Base-by-base conservation (phyloP, 2,888 invertebrate genomes). In the Lepidocyrtoides sp. region DNA sequence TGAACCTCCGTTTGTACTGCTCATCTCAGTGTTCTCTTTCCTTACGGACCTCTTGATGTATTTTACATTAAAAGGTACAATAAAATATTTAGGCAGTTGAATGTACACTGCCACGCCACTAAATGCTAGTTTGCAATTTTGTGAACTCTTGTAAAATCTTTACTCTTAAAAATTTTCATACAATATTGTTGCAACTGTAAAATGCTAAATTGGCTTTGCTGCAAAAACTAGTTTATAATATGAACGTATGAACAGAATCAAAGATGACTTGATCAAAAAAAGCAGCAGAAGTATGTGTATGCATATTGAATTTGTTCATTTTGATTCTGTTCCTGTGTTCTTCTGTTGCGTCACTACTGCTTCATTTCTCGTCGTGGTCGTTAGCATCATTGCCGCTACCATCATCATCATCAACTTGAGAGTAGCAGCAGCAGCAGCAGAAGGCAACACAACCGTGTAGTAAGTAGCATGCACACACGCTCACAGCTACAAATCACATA, bases 301-400 rank as follows among this genome's bases (percentile, higher is more conserved):
- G 36, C 36, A 36, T 69, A 41, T 69, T 69, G 17, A 17, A 17
- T 32, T 4, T 7, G 17, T 69, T 36, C 32, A 32, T 69, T 69
- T 17, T 17, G 32, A 36, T 32, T 41, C 2, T 51, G 51, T 44
- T 44, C 44, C 1, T 66, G 4, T 60, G 60, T 60, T 60, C 57
- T 17, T 57, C 7, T 66, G 36, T 69, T 69, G 69, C 69, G 41
- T 69, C 69, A 69, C 36, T n/a, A n/a, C n/a, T 36, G 69, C 41
- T 41, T 69, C 69, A 36, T 69, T 69, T 69, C 69, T 69, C 41
- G 69, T 41, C 69, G 17, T 69, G 69, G 69, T 69, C 69, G 69
- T 69, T 69, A 69, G 36, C 69, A 69, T 41, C 69, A 69, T 20
- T 5, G 29, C 69, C 32, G 32, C 69, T n/a, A 69, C 69, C 69